These are phyloP conservation scores for Tetrao urogallus DNA, from an alignment of 2,113 vertebrate species.

Conservation along the genomic window DNA sequence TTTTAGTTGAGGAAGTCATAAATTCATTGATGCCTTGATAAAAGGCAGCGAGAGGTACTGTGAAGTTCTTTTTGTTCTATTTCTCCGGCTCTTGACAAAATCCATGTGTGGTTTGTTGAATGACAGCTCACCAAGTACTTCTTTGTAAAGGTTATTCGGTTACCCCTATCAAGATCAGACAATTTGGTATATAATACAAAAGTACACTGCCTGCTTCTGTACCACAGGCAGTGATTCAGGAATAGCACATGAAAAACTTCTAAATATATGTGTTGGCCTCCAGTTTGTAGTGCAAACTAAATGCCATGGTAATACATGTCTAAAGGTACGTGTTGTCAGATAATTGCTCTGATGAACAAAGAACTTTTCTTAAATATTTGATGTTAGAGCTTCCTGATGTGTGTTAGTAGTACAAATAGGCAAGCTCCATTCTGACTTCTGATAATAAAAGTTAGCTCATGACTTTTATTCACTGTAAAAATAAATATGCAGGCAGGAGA, in stretches of 20 bases:
- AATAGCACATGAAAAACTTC: not conserved
- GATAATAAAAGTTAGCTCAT: not conserved
- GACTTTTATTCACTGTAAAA: not conserved
- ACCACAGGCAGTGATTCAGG: not conserved
- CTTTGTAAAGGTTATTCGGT: not conserved
- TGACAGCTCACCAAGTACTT: not conserved
- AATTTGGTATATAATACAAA: not conserved
- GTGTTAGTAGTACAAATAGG: accelerated
- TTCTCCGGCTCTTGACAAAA: not conserved
- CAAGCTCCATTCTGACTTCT: accelerated
- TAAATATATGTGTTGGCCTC: not conserved
- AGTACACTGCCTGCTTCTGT: not conserved
- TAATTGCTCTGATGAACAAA: not conserved
- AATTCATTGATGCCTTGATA: not conserved
- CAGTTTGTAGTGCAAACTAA: not conserved
- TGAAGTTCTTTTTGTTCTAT: not conserved
- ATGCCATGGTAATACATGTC: not conserved
- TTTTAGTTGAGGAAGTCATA: not conserved
- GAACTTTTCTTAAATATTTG: not conserved
- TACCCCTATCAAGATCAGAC: not conserved
- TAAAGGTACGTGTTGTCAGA: not conserved
- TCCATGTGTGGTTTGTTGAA: not conserved
- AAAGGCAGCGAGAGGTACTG: not conserved
- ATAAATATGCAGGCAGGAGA: not conserved
- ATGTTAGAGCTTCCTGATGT: not conserved